phyloP scores from a whole-genome alignment of 2,888 invertebrate species.

The Nomada fabriciana region DNA sequence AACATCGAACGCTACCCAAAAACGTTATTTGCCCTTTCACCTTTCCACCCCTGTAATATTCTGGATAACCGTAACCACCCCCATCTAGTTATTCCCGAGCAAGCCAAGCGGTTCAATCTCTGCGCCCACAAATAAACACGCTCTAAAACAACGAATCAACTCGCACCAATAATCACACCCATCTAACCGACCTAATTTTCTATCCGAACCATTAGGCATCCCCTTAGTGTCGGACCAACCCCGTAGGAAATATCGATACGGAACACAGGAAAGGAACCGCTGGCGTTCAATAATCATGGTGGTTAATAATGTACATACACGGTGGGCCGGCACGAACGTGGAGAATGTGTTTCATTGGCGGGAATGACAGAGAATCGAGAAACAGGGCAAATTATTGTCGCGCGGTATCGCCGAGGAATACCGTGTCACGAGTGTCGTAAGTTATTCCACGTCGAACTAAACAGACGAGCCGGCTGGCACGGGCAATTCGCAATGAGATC shows the following conservation, averaged over 20 bases:
- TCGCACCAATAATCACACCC: background rate
- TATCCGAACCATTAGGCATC: background rate
- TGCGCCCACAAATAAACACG: background rate
- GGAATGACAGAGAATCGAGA: background rate
- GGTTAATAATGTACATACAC: background rate
- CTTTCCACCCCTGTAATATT: background rate
- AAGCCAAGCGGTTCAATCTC: background rate
- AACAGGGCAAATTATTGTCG: conserved; percentile 37
- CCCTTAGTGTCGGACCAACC: background rate
- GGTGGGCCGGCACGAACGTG: background rate
- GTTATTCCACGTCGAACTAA: conserved; percentile 8
- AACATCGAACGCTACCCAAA: background rate
- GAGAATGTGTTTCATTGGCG: background rate
- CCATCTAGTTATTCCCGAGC: background rate
- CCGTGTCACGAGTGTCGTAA: background rate
- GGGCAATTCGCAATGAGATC: conserved; percentile 36
- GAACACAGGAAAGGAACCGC: background rate
- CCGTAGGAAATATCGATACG: conserved; percentile 9
- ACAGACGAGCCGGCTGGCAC: background rate
- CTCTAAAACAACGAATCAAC: conserved; percentile 23
- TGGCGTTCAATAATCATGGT: background rate
- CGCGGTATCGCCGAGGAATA: conserved; percentile 8
- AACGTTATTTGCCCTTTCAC: too few species aligned
- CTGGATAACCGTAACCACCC: background rate
- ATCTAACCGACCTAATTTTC: conserved; percentile 11